Base-by-base conservation (phyloP, 2,888 invertebrate species). In the Ceratothoa steindachneri region DNA sequence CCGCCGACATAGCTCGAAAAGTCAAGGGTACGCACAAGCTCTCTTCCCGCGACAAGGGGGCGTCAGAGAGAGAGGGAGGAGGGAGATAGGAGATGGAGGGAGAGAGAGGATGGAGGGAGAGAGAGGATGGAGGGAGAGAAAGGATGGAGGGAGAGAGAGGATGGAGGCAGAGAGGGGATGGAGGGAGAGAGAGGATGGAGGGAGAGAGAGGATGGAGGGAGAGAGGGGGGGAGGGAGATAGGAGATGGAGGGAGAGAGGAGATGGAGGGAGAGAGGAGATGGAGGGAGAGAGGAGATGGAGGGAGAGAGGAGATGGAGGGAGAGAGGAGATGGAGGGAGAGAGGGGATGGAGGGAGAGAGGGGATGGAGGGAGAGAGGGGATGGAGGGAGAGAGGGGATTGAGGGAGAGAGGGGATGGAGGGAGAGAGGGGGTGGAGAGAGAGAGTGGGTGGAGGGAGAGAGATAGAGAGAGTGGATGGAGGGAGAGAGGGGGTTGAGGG, bases 151-250 rank as follows among this genome's bases (percentile, higher is more conserved):
- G 41, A 41, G 41, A 41, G 41, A 41, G 41, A 41, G 41, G 15
- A 15, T 9, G 41, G 15, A 15, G 15, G 41, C 7, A 15, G 15
- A 15, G 15, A 15, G 15, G 41, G 15, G 41, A 41, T 7, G 15
- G 41, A 41, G 41, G 15, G 41, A 41, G 41, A 41, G 41, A 41
- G 41, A 41, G 67, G 22, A 30, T 0, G 29, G 29, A n/a, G 29
- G 29, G 29, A 28, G 0, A 15, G 31, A 67, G 30, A 1, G 30
- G 22, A n/a, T 0, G 31, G 67, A 67, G 67, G 27, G 29, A 28
- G 29, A 28, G 67, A 28, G 67, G 19, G 67, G 27, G 67, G 27
- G 67, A 28, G 29, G 19, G 29, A 67, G 67, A 67, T 5, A 67
- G 67, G 19, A 28, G 19, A n/a, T 24, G 67, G 19, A n/a, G 19